Conservation (phyloP, 2,113 vertebrate genomes). For the Fukomys damarensis region DNA sequence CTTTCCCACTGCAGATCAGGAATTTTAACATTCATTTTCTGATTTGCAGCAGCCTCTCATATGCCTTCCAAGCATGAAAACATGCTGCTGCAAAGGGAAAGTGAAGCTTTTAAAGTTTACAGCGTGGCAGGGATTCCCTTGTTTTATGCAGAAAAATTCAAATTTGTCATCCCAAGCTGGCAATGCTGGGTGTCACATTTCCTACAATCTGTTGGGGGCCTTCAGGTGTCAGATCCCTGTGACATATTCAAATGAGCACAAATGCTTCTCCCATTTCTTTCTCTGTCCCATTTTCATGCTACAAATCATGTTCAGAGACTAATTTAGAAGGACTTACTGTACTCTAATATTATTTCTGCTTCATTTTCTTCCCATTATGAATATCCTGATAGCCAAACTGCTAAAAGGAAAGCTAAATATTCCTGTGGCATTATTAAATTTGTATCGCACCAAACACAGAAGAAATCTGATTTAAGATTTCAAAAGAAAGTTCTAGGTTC, state of each 20-base stretch:
- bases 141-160: constrained; percentile 56
- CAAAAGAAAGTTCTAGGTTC: background rate
- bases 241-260: background rate
- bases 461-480: background rate
- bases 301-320: background rate
- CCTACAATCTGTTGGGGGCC: background rate
- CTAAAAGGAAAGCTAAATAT: background rate
- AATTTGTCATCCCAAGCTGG: constrained; percentile 34
- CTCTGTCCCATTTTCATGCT: background rate
- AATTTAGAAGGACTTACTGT: background rate
- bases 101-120: constrained; percentile 47
- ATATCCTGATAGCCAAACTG: background rate
- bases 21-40: constrained; percentile 59
- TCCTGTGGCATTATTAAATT: background rate
- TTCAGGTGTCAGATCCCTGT: background rate
- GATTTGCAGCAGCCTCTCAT: background rate
- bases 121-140: constrained; percentile 58
- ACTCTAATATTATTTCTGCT: background rate
- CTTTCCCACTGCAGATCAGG: constrained; percentile 3
- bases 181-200: background rate
- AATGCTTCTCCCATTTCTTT: background rate
- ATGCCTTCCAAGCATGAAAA: constrained; percentile 48
- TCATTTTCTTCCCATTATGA: background rate
- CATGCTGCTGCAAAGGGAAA: constrained; percentile 39
- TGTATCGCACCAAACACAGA: background rate